Evolutionary conservation across 2,797 vertebrate genomes (phyloP), one percentile per base, ranked within the genome.

Genomic region (Helicolenus hilgendorfi): DNA sequence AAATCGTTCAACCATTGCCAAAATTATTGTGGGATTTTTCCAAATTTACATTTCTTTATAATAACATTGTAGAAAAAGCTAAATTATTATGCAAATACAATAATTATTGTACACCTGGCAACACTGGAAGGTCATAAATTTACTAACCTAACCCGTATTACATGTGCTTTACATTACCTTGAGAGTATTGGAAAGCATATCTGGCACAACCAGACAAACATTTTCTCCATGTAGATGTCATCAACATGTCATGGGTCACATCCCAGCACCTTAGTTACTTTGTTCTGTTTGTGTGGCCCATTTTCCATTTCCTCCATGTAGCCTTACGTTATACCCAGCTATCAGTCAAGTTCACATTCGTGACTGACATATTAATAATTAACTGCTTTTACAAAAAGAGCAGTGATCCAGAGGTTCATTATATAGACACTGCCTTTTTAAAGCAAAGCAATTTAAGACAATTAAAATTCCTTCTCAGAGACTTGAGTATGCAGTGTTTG

Each of bases 401-500:
- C 84, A 73, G 79, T 79, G 91, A 89, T 92, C 81, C 85, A 86
- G 27, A 75, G 75, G 88, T 92, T 85, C 83, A 91, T 94, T 89
- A 72, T 91, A 86, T 75, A 91, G 84, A 87, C 82, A 83, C 36
- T 79, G 84, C 56, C 38, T 82, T 90, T 91, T 87, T 85, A 79
- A 87, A 87, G 72, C 80, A 68, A 89, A 81, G 73, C 81, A 82
- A 89, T 90, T 92, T 71, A 84, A 89, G 77, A 77, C 90, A 91
- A 95, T 95, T 94, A 89, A 81, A 86, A 87, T 82, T 85, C 45
- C 85, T 88, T 88, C 76, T 83, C 55, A 63, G 78, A 89, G 76
- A 81, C 89, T 94, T 83, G 77, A 94, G 85, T 83, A 69, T 79
- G 72, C 89, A 88, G 79, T 92, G 88, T 95, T 92, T 93, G 89